Evolutionary conservation across 2,888 invertebrate genomes (phyloP), one percentile per base, ranked within the genome.

Genomic region (Copidosoma aretas): DNA sequence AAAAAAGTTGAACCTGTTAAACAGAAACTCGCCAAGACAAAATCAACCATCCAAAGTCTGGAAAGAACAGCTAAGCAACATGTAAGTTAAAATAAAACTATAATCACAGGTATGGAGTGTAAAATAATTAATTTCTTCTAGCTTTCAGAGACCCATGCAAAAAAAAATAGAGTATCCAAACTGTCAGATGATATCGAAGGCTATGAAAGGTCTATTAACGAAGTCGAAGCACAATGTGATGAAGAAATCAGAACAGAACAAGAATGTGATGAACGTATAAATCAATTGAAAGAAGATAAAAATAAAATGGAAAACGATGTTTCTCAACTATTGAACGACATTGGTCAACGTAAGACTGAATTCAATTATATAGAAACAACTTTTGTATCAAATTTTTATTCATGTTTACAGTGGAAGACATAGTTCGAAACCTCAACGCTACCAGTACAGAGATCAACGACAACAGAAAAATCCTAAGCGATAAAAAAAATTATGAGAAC

Each of bases 261-360:
- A 67, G 85, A 86, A 62, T 84, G 86, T 69, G 86, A 88, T 71
- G 79, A 84, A 24, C 88, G 89, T 72, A 82, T 90, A 64, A 77
- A 82, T 0, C 81, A 84, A 60, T 84, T 86, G 8, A 82, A 82
- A 61, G 84, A 84, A 15, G 86, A 87, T 70, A 81, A 88, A 71
- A 85, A 86, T 59, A 89, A 88, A 75, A 79, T 89, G 71, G 80
- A 82, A 19, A 85, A 84, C 25, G 87, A 88, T 73, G 84, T 86
- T 67, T 77, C 76, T 15, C 80, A 81, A 39, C 74, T 88, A 24
- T 76, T 85, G 49, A 83, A 85, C 65, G 85, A 84, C 70, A 84
- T 85, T 66, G 88, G 87, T 49, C 85, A 87, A 68, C 87, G 89
- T 88, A 78, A 82, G 80, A 65, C 59, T 71, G 3, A 21, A 59